Evolutionary conservation across 2,888 invertebrate genomes (phyloP).

Genomic region (Drosophila greeni): DNA sequence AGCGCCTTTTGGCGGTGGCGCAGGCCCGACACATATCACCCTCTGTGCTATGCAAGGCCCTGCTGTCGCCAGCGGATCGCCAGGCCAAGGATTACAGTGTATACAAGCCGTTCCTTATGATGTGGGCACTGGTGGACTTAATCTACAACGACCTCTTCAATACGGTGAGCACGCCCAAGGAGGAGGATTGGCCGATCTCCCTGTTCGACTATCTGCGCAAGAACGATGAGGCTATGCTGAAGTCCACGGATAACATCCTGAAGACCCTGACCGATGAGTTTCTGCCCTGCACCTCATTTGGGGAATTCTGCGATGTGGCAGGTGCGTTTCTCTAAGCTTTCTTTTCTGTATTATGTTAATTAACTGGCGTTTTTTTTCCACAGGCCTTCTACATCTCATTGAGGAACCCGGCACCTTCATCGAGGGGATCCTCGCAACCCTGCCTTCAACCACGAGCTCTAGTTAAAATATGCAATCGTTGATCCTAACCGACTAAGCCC

Average conservation of each 20-base stretch:
- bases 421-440: conserved; percentile 70
- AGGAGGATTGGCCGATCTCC: conserved; percentile 93
- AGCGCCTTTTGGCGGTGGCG: conserved; percentile 86
- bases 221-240: conserved; percentile 93
- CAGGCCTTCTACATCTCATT: conserved; percentile 76
- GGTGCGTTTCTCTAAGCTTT: conserved; percentile 79
- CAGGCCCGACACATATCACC: conserved; percentile 88
- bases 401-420: conserved; percentile 77
- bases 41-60: conserved; percentile 78
- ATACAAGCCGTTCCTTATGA: conserved; percentile 91
- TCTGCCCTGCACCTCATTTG: conserved; percentile 92
- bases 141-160: conserved; percentile 92
- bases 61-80: conserved; percentile 80
- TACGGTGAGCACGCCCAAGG: conserved; percentile 86
- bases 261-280: conserved; percentile 91
- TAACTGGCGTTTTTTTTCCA: background rate
- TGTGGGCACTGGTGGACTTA: conserved; percentile 90
- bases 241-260: conserved; percentile 91
- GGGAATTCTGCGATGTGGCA: conserved; percentile 95
- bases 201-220: conserved; percentile 95
- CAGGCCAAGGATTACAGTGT: conserved; percentile 85
- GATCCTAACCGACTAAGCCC: conserved; percentile 20
- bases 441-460: conserved; percentile 63
- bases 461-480: conserved; percentile 52
- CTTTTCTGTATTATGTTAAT: background rate